These are phyloP conservation scores for Axea sp. DNA, from an alignment of 2,888 invertebrate genomes.

Conservation along the genomic window DNA sequence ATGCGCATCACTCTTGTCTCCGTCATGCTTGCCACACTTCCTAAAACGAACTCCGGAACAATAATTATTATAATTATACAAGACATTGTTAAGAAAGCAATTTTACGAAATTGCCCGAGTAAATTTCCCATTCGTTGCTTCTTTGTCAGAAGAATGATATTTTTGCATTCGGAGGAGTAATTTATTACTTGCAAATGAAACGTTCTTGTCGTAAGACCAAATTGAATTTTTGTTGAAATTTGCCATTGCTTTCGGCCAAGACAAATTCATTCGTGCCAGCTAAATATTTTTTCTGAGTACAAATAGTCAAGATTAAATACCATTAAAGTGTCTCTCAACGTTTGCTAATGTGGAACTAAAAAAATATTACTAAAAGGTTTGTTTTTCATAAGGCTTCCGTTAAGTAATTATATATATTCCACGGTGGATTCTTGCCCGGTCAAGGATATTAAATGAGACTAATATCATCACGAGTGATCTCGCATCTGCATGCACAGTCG, in stretches of 20 bases:
- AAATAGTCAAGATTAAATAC: too few species aligned
- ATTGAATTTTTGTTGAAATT: too few species aligned
- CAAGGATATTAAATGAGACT: conserved; percentile 49
- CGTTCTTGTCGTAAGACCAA: too few species aligned
- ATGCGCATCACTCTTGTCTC: conserved; percentile 4
- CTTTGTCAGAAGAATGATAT: too few species aligned
- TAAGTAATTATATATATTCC: conserved; percentile 59
- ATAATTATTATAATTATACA: conserved; percentile 20
- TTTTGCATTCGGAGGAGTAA: too few species aligned
- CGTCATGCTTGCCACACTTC: conserved; percentile 5
- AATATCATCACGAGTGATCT: conserved; percentile 12
- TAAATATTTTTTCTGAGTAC: too few species aligned
- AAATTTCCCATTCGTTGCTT: too few species aligned
- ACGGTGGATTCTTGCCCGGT: conserved; percentile 33
- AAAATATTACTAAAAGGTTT: conserved; percentile 64
- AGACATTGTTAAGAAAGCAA: neutral
- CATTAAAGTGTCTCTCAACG: too few species aligned
- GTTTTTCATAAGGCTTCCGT: conserved; percentile 66
- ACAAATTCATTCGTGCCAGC: too few species aligned
- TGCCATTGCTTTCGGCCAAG: too few species aligned
- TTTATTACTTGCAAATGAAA: too few species aligned
- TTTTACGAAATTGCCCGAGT: too few species aligned
- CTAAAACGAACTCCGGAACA: conserved; percentile 1
- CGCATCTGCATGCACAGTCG: neutral
- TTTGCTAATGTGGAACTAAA: neutral